phyloP scores from a whole-genome alignment of 2,888 invertebrate genomes.

The Standfussiana lucernea region DNA sequence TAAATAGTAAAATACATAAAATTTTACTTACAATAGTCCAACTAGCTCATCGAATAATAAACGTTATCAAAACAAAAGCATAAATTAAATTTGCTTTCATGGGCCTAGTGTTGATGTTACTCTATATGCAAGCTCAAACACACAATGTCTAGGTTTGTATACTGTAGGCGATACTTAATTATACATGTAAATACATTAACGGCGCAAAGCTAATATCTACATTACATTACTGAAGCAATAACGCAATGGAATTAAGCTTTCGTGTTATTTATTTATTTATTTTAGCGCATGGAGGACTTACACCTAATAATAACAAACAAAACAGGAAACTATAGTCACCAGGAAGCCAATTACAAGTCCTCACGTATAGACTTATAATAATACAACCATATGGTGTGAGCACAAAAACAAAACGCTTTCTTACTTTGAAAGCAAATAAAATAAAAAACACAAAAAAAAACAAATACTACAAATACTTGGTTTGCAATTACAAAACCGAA shows the following conservation, averaged over 20 bases:
- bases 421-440: too few relatives aligned
- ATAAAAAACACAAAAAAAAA: too few relatives aligned
- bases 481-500: too few relatives aligned
- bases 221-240: slow-evolving; percentile 36
- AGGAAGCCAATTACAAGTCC: too few relatives aligned
- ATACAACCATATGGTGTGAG: too few relatives aligned
- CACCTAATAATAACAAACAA: too few relatives aligned
- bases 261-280: too few relatives aligned
- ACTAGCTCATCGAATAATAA: neutral
- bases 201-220: slow-evolving; percentile 45
- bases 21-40: neutral
- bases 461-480: too few relatives aligned
- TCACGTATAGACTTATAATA: too few relatives aligned
- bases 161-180: slow-evolving; percentile 45
- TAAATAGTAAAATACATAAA: neutral
- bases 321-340: too few relatives aligned
- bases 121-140: slow-evolving; percentile 24
- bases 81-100: neutral
- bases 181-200: slow-evolving; percentile 56
- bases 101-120: slow-evolving; percentile 12
- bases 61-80: neutral
- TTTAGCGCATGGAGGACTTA: too few relatives aligned
- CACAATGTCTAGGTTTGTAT: slow-evolving; percentile 23
- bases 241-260: slow-evolving; percentile 14
- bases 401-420: too few relatives aligned